phyloP scores from a whole-genome alignment of 2,113 vertebrate species.

The Bufo bufo region DNA sequence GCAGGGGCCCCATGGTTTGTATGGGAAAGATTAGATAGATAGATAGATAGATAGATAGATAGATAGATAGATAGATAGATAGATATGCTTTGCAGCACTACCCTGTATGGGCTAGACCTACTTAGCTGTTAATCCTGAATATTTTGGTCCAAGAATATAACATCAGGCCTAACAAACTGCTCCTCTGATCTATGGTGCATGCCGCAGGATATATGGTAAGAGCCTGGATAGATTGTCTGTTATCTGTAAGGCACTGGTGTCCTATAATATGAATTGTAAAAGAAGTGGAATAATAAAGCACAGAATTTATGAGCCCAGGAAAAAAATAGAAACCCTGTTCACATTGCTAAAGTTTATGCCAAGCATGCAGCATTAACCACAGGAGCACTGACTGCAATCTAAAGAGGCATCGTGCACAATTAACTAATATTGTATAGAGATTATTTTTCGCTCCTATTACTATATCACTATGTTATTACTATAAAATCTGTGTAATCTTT shows the following conservation, averaged over 20 bases:
- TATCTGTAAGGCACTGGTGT: neutral
- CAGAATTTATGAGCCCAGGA: neutral
- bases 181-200: neutral
- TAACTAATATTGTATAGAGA: neutral
- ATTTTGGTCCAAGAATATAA: neutral
- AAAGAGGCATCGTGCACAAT: neutral
- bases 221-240: too few relatives aligned
- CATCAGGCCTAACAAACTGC: neutral
- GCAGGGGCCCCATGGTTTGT: too few relatives aligned
- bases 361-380: neutral
- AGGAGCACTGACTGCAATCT: neutral
- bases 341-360: neutral
- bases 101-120: neutral
- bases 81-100: too few relatives aligned
- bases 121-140: neutral
- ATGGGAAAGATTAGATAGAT: too few relatives aligned
- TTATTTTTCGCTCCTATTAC: neutral
- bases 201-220: too few relatives aligned
- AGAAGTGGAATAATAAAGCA: neutral
- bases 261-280: neutral
- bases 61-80: too few relatives aligned
- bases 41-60: neutral
- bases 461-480: neutral
- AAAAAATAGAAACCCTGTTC: neutral
- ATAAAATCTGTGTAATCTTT: neutral